Base-by-base conservation (phyloP, 2,888 invertebrate species). In the Notodonta ziczac region DNA sequence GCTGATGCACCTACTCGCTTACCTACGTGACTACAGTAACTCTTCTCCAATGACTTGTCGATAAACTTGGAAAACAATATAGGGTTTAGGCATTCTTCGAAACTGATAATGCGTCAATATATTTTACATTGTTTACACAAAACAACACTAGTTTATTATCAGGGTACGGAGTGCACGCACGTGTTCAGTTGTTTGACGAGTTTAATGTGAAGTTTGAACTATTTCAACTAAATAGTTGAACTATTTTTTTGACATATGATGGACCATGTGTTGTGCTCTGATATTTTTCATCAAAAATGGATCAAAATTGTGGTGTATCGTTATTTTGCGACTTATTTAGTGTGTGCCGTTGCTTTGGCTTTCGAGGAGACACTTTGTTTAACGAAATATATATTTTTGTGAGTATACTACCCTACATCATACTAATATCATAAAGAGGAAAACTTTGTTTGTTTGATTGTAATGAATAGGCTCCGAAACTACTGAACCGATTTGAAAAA, bases 351-450 rank as follows among this genome's bases (percentile, higher is more conserved):
- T 52, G 52, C 52, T 52, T 52, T 52, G 32, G 52, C n/a, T 32
- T 52, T 52, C 52, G 52, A 52, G 32, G 52, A 52, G 52, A 52
- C 24, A 35, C 52, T 52, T 7, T 52, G 8, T 32, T 52, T 52
- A 35, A 52, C 16, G 13, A 52, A 52, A 16, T 52, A 52, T 52
- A 52, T 52, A 52, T 52, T 52, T 32, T 52, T 52, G 52, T 52
- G 35, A 52, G 52, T 52, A 52, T 52, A 40, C 1, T 24, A 24
- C 50, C 7, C n/a, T 50, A 44, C 10, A 5, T 44, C 4, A 44
- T 12, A 2, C 44, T 12, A 5, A 44, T 35, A 35, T 5, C n/a
- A n/a, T n/a, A n/a, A n/a, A n/a, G n/a, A n/a, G n/a, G n/a, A n/a
- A n/a, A n/a, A n/a, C n/a, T n/a, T n/a, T n/a, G n/a, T n/a, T n/a